These are phyloP conservation scores for Ophonus ardosiacus DNA, from an alignment of 2,888 invertebrate species.

Conservation along the genomic window DNA sequence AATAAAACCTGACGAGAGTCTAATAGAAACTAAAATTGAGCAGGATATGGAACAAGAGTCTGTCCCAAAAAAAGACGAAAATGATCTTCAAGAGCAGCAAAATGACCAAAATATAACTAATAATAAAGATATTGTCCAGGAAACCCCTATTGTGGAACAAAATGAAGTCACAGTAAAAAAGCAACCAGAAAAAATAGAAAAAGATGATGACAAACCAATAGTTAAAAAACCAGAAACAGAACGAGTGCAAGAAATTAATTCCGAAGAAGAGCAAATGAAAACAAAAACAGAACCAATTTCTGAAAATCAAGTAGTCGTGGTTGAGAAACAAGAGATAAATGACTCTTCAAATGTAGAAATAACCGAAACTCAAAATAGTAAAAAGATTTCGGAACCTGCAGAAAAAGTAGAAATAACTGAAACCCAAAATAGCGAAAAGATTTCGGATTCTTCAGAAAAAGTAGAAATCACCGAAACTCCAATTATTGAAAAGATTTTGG, in stretches of 20 bases:
- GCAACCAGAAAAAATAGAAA: constrained; percentile 69
- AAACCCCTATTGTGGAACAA: constrained; percentile 5
- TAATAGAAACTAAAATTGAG: constrained; percentile 44
- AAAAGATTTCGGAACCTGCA: not conserved
- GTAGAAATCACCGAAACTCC: constrained; percentile 19
- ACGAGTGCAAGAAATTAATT: constrained; percentile 67
- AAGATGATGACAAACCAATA: constrained; percentile 70
- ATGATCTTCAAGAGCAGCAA: not conserved
- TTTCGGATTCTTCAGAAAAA: not conserved
- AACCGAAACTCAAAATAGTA: not conserved
- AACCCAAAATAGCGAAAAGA: not conserved
- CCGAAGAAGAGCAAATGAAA: constrained; percentile 51
- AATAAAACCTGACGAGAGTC: constrained; percentile 37
- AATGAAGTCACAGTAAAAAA: not conserved
- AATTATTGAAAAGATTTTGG: not conserved
- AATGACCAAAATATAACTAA: not conserved
- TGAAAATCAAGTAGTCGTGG: constrained; percentile 67
- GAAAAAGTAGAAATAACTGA: constrained; percentile 35
- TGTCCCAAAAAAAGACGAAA: constrained; percentile 23
- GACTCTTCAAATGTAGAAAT: constrained; percentile 51
- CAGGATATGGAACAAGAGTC: constrained; percentile 44
- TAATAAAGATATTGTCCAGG: constrained; percentile 11
- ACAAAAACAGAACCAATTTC: constrained; percentile 66
- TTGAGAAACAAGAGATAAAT: constrained; percentile 59
- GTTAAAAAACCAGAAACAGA: not conserved